A percentile compares a stretch with the other conserved stretches of the same genome.
phyloP scores from a whole-genome alignment of 92 coral and sea anemone genomes.

The Paragorgia papillata region DNA sequence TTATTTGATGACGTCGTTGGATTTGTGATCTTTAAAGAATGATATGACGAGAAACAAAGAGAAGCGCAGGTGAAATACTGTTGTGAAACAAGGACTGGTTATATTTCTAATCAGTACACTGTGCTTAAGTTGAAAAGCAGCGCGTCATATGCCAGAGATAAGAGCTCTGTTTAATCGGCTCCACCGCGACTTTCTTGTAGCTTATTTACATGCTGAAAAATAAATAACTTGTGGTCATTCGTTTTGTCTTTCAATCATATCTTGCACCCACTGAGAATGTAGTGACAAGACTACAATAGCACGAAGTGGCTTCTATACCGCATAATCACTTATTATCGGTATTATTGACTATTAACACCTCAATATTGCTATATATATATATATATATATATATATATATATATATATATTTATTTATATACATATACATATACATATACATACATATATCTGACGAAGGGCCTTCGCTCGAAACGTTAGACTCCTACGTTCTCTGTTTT shows the following conservation, averaged over 20 bases:
- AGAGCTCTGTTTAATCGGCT: constrained; percentile 28
- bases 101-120: neutral
- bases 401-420: no score
- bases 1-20: no score
- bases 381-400: no score
- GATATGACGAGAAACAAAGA: neutral
- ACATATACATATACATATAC: no score
- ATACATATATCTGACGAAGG: no score
- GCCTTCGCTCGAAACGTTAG: no score
- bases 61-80: constrained; percentile 4
- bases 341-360: no score
- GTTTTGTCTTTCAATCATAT: neutral
- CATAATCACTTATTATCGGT: no score
- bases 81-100: neutral
- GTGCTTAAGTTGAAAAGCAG: neutral
- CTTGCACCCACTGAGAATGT: neutral
- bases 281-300: neutral
- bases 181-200: constrained; percentile 1
- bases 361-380: no score
- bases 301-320: neutral
- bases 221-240: neutral
- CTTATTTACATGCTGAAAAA: constrained; percentile 16
- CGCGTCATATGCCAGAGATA: neutral
- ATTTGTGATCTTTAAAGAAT: neutral
- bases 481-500: no score